phyloP scores from a whole-genome alignment of 2,888 invertebrate genomes.

The Antheraea assamensis region DNA sequence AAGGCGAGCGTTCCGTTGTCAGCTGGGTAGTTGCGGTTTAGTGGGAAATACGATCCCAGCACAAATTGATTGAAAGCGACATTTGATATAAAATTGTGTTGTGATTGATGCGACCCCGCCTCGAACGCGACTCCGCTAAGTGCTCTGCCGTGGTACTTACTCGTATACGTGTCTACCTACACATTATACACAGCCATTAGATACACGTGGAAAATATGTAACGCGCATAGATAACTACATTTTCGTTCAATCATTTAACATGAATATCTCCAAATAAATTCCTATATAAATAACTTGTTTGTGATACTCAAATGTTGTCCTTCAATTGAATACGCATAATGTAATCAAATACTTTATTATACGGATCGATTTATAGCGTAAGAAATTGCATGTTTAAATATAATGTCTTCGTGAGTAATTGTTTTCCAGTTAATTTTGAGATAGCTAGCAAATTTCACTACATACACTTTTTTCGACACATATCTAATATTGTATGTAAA shows the following conservation, averaged over 20 bases:
- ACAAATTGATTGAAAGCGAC: constrained; percentile 82
- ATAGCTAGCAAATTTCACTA: no score
- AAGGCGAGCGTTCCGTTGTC: constrained; percentile 44
- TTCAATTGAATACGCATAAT: neutral
- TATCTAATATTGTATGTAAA: neutral
- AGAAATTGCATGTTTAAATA: no score
- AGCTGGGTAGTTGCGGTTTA: constrained; percentile 31
- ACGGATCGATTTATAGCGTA: neutral
- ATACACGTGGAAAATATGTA: constrained; percentile 34
- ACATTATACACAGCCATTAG: constrained; percentile 47
- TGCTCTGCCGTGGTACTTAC: constrained; percentile 71
- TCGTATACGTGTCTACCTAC: constrained; percentile 51
- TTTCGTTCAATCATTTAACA: constrained; percentile 11
- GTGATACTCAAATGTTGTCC: neutral
- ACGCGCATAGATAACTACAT: constrained; percentile 25
- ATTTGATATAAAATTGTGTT: constrained; percentile 82
- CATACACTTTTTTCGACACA: no score
- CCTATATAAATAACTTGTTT: neutral
- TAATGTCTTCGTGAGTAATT: no score
- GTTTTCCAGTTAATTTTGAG: no score
- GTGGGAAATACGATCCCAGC: constrained; percentile 74
- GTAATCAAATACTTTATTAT: neutral
- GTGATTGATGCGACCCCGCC: constrained; percentile 80
- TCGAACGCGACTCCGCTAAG: constrained; percentile 71
- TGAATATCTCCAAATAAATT: neutral